These are phyloP conservation scores for Hesperia comma DNA, from an alignment of 2,888 invertebrate species.

Conservation along the genomic window DNA sequence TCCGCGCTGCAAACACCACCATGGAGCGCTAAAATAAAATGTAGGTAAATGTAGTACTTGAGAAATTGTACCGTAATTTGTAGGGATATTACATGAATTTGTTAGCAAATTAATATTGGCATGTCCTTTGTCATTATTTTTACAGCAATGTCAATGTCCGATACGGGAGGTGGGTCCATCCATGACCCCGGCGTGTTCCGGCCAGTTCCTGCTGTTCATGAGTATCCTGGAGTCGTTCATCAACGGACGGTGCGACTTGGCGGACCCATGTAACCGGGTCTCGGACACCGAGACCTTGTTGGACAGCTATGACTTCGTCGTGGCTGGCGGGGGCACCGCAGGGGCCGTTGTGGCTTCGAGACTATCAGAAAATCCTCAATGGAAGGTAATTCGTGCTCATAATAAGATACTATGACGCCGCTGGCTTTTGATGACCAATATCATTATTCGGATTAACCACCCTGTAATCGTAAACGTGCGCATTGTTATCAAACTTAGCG, in stretches of 20 bases:
- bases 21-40: too few species aligned
- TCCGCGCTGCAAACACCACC: too few species aligned
- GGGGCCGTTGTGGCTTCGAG: conserved; percentile 86
- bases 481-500: too few species aligned
- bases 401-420: too few species aligned
- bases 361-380: conserved; percentile 86
- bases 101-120: too few species aligned
- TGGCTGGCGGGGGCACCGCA: conserved; percentile 87
- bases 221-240: conserved; percentile 85
- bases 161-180: conserved; percentile 83
- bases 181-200: conserved; percentile 82
- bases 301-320: conserved; percentile 86
- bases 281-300: conserved; percentile 66
- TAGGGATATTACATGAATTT: too few species aligned
- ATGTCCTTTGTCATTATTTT: conserved; percentile 20
- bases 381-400: conserved; percentile 73
- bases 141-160: conserved; percentile 82
- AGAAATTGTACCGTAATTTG: too few species aligned
- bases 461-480: too few species aligned
- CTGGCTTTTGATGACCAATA: too few species aligned
- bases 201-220: conserved; percentile 87
- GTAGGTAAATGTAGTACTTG: too few species aligned
- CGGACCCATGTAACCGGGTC: conserved; percentile 85
- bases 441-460: too few species aligned
- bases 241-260: conserved; percentile 82